Percentiles rank a stretch among this genome's conserved stretches.
Conservation (phyloP, 2,888 invertebrate genomes). For the Teleogryllus oceanicus region DNA sequence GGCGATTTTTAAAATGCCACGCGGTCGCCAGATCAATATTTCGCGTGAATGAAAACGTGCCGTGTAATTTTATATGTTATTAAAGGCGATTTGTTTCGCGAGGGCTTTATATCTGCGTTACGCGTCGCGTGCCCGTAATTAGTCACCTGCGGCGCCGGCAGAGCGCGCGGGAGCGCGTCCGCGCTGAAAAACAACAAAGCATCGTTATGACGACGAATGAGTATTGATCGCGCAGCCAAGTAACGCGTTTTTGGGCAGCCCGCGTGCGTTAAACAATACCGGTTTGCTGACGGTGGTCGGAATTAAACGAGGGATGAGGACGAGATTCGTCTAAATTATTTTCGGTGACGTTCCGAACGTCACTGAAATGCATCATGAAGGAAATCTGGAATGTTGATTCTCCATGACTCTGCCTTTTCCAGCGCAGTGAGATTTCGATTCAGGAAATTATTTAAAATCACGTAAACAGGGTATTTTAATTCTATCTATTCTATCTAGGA, state of each 20-base stretch:
- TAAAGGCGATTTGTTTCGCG: background rate
- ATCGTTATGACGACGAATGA: background rate
- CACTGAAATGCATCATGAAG: too few species aligned
- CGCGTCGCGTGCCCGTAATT: background rate
- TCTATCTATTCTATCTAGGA: fast-evolving
- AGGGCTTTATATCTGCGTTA: background rate
- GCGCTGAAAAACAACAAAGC: background rate
- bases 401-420: too few species aligned
- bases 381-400: too few species aligned
- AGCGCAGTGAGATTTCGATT: too few species aligned
- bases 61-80: conserved; percentile 18
- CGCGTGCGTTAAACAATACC: too few species aligned
- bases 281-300: too few species aligned
- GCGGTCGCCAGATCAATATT: background rate
- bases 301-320: too few species aligned
- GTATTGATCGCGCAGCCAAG: background rate
- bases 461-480: too few species aligned
- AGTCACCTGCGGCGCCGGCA: background rate
- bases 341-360: too few species aligned
- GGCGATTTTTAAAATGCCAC: background rate
- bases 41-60: conserved; percentile 7
- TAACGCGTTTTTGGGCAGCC: background rate
- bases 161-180: background rate
- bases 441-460: too few species aligned
- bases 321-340: too few species aligned